Evolutionary conservation across 1,140 invertebrate genomes (phyloP), one percentile per base, ranked within the genome.

Genomic region (Piezodorus guildinii): DNA sequence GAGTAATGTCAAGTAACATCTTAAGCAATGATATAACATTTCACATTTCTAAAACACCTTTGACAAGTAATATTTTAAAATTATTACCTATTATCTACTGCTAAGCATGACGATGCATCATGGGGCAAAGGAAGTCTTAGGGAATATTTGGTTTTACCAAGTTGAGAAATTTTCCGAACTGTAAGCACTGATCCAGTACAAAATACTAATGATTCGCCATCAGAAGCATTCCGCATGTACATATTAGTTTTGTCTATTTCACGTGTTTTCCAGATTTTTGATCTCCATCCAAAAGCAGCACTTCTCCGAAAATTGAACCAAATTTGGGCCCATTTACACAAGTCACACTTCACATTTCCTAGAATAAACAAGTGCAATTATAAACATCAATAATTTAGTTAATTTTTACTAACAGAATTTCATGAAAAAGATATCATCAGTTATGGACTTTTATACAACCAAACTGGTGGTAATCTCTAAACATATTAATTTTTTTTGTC

Each of bases 271-370:
- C 52, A 56, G 4, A 15, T 23, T 16, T 25, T 23, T 10, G 52
- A 23, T 27, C 17, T 56, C 52, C 52, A 56, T 0, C 52, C 52
- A 56, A 23, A 56, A 9, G 52, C 15, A 25, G 52, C 17, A 25
- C 52, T 56, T 16, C 15, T 56, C 23, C 52, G 17, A 27, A 56
- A 56, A 23, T 9, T 25, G 14, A 16, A 16, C 52, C 52, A 56
- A 56, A 56, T 56, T 56, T 25, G 52, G 12, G 52, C 52, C 52
- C 52, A 56, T 23, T 56, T 56, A 23, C 52, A 56, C 27, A 56
- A 14, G 10, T 17, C 19, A 21, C n/a, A 49, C n/a, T 49, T 21
- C 12, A 5, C 46, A 49, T 49, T 17, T 49, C n/a, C 46, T 49
- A 21, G 4, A 2, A 49, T n/a, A 17, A n/a, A n/a, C n/a, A n/a